phyloP scores from a whole-genome alignment of 2,888 invertebrate species.

The Mellilla xanthometata region DNA sequence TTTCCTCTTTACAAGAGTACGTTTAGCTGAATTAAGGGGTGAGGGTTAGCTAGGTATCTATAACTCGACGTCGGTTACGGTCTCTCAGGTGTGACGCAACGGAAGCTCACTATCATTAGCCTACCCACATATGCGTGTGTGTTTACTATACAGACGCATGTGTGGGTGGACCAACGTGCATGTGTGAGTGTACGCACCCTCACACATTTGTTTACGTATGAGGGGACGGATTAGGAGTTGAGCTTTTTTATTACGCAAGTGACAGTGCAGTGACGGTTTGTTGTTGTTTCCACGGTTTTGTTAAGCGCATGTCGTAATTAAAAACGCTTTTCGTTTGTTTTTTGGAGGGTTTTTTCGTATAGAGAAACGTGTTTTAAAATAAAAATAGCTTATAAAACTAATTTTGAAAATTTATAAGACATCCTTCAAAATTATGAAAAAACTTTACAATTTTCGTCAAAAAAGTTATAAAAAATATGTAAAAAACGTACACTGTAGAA shows the following conservation, averaged over 20 bases:
- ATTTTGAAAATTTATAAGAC: too few species aligned
- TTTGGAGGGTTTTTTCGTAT: too few species aligned
- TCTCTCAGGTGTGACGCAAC: conserved; percentile 82
- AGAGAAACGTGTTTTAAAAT: too few species aligned
- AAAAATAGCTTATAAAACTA: too few species aligned
- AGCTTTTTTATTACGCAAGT: conserved; percentile 35
- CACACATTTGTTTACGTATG: conserved; percentile 49
- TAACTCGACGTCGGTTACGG: conserved; percentile 77
- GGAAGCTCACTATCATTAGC: conserved; percentile 81
- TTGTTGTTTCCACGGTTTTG: conserved; percentile 28
- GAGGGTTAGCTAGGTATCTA: conserved; percentile 71
- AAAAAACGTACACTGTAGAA: too few species aligned
- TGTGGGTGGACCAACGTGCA: conserved; percentile 40
- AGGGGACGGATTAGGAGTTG: conserved; percentile 58
- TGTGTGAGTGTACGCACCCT: conserved; percentile 29
- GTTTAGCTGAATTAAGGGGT: conserved; percentile 68
- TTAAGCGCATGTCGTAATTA: conserved; percentile 8
- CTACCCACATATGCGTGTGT: conserved; percentile 60
- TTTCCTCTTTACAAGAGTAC: conserved; percentile 43
- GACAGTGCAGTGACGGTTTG: conserved; percentile 20
- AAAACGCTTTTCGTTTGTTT: neutral
- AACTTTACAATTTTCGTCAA: too few species aligned
- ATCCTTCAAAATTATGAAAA: too few species aligned
- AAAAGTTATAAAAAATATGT: too few species aligned
- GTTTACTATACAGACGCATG: conserved; percentile 32